Conservation (phyloP, 2,113 vertebrate genomes). For the Silurus asotus region DNA sequence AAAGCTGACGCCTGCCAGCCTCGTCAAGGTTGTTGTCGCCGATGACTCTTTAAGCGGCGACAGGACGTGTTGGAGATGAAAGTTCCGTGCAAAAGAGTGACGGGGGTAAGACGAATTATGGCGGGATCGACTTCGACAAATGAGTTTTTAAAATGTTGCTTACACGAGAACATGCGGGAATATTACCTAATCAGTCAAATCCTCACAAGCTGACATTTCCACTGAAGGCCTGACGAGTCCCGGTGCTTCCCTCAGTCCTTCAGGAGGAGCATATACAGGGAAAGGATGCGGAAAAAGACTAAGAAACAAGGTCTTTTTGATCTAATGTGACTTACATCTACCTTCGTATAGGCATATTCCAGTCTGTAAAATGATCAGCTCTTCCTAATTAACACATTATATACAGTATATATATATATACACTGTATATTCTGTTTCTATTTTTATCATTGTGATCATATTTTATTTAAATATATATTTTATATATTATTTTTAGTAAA, state of each 20-base stretch:
- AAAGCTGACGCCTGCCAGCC: conserved; percentile 75
- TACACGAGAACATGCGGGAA: conserved; percentile 75
- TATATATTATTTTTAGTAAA: too few relatives aligned
- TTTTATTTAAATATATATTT: too few relatives aligned
- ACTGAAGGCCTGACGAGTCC: conserved; percentile 64
- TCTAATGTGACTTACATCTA: conserved; percentile 66
- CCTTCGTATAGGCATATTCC: conserved; percentile 67
- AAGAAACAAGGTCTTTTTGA: conserved; percentile 70
- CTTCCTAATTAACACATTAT: conserved; percentile 75
- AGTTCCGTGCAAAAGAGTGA: conserved; percentile 62
- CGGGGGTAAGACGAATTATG: conserved; percentile 70
- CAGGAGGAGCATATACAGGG: conserved; percentile 72
- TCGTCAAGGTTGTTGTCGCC: conserved; percentile 72
- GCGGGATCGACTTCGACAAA: conserved; percentile 67
- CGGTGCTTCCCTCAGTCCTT: conserved; percentile 64
- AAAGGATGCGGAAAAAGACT: conserved; percentile 59
- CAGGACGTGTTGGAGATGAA: conserved; percentile 74
- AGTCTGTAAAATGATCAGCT: conserved; percentile 54
- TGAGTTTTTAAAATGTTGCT: conserved; percentile 75
- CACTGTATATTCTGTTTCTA: too few relatives aligned
- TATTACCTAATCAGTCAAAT: conserved; percentile 83
- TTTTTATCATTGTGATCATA: too few relatives aligned
- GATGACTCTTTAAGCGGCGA: conserved; percentile 69
- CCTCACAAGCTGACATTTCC: conserved; percentile 73
- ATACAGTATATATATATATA: too few relatives aligned